These are phyloP conservation scores for Eupithecia inturbata DNA, from an alignment of 2,888 invertebrate species.

Conservation along the genomic window DNA sequence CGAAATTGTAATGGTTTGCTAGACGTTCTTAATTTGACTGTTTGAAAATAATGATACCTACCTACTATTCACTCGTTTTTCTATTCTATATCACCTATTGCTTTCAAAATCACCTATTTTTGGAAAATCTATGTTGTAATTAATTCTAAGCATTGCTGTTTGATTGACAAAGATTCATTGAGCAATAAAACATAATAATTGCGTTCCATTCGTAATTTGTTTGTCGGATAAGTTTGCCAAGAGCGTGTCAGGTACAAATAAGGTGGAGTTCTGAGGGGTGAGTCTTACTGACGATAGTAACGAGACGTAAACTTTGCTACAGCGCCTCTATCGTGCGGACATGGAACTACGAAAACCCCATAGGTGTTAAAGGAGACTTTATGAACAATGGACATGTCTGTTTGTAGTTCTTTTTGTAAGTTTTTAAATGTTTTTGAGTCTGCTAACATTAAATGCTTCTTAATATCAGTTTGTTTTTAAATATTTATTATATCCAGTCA, in stretches of 20 bases:
- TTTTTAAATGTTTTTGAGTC: too few relatives aligned
- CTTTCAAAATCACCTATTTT: constrained; percentile 6
- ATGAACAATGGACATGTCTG: too few relatives aligned
- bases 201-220: not conserved
- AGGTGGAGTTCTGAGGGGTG: not conserved
- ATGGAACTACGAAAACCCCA: too few relatives aligned
- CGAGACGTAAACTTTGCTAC: too few relatives aligned
- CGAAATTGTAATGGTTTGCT: not conserved
- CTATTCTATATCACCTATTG: not conserved
- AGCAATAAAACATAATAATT: not conserved
- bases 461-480: too few relatives aligned
- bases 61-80: not conserved
- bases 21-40: not conserved
- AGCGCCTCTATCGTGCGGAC: too few relatives aligned
- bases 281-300: too few relatives aligned
- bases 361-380: too few relatives aligned
- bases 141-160: constrained; percentile 15
- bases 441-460: too few relatives aligned
- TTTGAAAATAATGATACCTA: not conserved
- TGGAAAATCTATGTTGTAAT: constrained; percentile 16
- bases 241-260: not conserved
- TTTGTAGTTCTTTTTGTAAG: too few relatives aligned
- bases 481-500: not conserved
- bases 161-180: constrained; percentile 22
- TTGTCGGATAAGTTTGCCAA: constrained; percentile 5